phyloP scores from a whole-genome alignment of 2,888 invertebrate species.

The Nipponacmea schrenckii region DNA sequence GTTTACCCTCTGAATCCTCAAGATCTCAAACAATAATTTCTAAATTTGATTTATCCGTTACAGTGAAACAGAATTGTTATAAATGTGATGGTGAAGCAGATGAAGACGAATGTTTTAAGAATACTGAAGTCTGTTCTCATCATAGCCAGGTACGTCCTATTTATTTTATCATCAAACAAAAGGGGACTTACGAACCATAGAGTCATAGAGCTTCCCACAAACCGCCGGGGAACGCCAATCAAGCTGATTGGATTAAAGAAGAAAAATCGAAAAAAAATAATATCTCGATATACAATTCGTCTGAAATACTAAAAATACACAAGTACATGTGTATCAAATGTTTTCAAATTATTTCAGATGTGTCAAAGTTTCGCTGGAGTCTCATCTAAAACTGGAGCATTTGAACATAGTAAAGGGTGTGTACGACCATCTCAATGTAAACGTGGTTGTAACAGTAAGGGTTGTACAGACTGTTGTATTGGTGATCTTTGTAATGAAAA shows the following conservation, averaged over 20 bases:
- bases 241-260: too few relatives aligned
- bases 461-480: slow-evolving; percentile 17
- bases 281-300: too few relatives aligned
- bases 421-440: slow-evolving; percentile 13
- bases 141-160: slow-evolving; percentile 10
- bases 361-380: slow-evolving; percentile 12
- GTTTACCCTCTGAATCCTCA: too few relatives aligned
- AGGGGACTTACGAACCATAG: too few relatives aligned
- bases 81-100: slow-evolving; percentile 13
- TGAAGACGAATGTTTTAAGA: slow-evolving; percentile 6
- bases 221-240: too few relatives aligned
- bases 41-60: background rate
- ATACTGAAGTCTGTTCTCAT: background rate
- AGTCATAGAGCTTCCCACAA: too few relatives aligned
- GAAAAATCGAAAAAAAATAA: too few relatives aligned
- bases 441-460: background rate
- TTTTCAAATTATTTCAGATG: slow-evolving; percentile 9
- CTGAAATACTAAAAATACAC: too few relatives aligned
- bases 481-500: slow-evolving; percentile 22
- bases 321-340: too few relatives aligned
- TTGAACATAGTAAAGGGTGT: slow-evolving; percentile 13
- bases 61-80: slow-evolving; percentile 18
- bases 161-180: too few relatives aligned
- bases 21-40: too few relatives aligned
- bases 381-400: background rate